Base-by-base conservation (phyloP, 2,113 vertebrate species). In the Morone saxatilis region DNA sequence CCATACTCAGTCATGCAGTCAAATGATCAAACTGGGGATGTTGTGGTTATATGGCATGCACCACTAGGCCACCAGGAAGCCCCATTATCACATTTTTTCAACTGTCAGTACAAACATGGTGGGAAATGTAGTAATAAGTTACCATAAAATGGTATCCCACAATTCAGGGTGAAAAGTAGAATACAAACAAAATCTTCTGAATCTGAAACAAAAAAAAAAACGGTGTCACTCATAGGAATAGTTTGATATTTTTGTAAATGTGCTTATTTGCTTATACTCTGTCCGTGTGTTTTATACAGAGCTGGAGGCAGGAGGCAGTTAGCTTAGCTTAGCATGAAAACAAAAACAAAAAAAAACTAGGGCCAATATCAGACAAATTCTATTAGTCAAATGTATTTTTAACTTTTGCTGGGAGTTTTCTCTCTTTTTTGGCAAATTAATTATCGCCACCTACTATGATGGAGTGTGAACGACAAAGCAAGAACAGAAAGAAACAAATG, bases 1-100 rank as follows among this genome's bases (percentile, higher is more conserved):
- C 63, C 53, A 76, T 31, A 78, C 65, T 62, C 68, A 71, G 79
- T 85, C 72, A 83, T 83, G 83, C 85, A 62, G 57, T 53, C 38
- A 79, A 43, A 65, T 71, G 57, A 56, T 50, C 2, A 7, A 73
- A 25, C 16, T 1, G 1, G 41, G 41, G 16, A 61, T 41, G 12
- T 45, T 14, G 10, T 2, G 0, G 25, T 48, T 19, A 36, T 61
- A 22, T 45, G 13, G 20, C 8, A 47, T 9, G 1, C 7, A 17
- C n/a, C 38, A 25, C 43, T 20, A 6, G 16, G 16, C 36, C 14
- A 53, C 67, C 2, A 38, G 7, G 19, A 71, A 0, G 7, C 16
- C 31, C 16, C 25, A 54, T 9, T 56, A 22, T 43, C 13, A 54
- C 11, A 43, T 20, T 59, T 22, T 57, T 25, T 17, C 40, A 25